Percentiles rank a stretch among this genome's conserved stretches.
Evolutionary conservation across 1,140 invertebrate genomes (phyloP).

Genomic region (Zaprionus vittiger): DNA sequence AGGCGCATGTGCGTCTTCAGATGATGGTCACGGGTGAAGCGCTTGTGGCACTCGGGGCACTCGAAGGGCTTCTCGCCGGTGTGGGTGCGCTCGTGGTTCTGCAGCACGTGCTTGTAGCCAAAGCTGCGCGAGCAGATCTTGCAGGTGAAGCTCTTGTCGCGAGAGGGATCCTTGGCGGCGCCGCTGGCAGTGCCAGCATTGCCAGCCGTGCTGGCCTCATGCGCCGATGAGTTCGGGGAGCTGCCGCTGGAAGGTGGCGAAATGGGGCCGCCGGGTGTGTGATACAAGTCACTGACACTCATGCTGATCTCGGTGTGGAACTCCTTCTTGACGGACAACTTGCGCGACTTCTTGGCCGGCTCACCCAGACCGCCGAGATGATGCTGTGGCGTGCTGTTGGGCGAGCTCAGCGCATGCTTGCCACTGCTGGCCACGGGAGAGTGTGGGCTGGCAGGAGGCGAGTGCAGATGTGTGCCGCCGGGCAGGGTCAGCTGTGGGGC

Average conservation of each 20-base stretch:
- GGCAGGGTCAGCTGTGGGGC: constrained; percentile 67
- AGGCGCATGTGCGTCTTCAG: constrained; percentile 96
- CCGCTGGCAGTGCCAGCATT: constrained; percentile 53
- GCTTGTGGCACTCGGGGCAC: constrained; percentile 96
- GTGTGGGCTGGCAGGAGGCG: constrained; percentile 76
- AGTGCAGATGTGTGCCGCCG: constrained; percentile 73
- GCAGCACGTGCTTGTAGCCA: constrained; percentile 97
- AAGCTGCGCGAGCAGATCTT: constrained; percentile 94
- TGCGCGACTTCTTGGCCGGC: constrained; percentile 76
- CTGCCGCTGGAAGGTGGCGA: constrained; percentile 85
- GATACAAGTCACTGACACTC: constrained; percentile 77
- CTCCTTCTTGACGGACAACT: constrained; percentile 83
- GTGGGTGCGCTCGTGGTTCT: constrained; percentile 98
- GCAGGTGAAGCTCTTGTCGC: constrained; percentile 95
- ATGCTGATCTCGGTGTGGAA: constrained; percentile 73
- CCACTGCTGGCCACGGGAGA: constrained; percentile 64
- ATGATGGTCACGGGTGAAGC: constrained; percentile 98
- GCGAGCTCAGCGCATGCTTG: constrained; percentile 68
- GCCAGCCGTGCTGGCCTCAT: constrained; percentile 56
- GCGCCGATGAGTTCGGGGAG: constrained; percentile 85
- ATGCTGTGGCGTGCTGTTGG: constrained; percentile 70
- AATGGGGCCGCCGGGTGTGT: constrained; percentile 84
- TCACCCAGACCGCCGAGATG: constrained; percentile 74
- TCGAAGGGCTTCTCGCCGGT: constrained; percentile 98
- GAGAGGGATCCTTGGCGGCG: constrained; percentile 85